These are phyloP conservation scores for Molossus alvarezi DNA, from an alignment of 2,797 vertebrate genomes.

Conservation along the genomic window DNA sequence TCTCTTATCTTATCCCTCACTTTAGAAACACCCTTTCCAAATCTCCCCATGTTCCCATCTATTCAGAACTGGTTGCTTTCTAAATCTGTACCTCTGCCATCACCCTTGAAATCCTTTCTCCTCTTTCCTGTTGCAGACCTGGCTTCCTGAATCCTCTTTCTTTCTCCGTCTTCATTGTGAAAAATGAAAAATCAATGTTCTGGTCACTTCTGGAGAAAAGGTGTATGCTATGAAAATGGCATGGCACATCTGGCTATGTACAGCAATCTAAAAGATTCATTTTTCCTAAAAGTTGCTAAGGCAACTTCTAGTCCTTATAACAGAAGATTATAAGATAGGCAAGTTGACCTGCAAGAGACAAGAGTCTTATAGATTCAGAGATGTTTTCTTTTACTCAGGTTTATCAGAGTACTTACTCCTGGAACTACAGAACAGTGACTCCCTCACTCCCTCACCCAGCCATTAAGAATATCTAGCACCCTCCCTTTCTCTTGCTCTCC, in stretches of 20 bases:
- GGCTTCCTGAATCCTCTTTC: not conserved
- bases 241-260: not conserved
- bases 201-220: not conserved
- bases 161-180: not conserved
- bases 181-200: conserved; percentile 32
- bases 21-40: not conserved
- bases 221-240: not conserved
- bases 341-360: not conserved
- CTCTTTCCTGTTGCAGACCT: not conserved
- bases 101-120: not conserved
- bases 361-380: not conserved
- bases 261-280: not conserved
- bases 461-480: not conserved
- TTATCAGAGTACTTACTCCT: not conserved
- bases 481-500: not conserved
- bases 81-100: not conserved
- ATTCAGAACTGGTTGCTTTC: not conserved
- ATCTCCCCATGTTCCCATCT: not conserved
- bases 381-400: not conserved
- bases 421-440: not conserved
- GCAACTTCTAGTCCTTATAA: not conserved
- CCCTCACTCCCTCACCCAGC: not conserved
- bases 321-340: not conserved
- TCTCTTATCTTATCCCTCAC: no score
- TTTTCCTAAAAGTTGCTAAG: not conserved